Evolutionary conservation across 2,888 invertebrate genomes (phyloP), one percentile per base, ranked within the genome.

Genomic region (Andrena flavipes): DNA sequence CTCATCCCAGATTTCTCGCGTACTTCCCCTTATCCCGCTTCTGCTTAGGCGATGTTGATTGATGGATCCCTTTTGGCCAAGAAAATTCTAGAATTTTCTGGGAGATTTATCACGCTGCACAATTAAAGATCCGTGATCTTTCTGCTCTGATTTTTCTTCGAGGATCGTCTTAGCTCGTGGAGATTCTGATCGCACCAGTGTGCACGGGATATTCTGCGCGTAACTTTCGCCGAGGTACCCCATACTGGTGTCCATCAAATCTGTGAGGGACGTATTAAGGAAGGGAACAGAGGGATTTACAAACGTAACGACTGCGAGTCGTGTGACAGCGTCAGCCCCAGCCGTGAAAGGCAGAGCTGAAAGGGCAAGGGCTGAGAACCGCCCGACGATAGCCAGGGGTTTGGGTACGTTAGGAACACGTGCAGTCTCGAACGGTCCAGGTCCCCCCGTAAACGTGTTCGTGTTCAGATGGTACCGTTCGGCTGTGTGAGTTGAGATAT

Each of bases 401-500:
- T 92, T 90, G 90, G 92, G 91, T 93, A 93, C 93, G 93, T 93
- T 93, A 93, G 91, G 92, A 93, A 93, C 93, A 93, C 93, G 93
- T 93, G 93, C 93, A 93, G 93, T 91, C 92, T 92, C 91, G 91
- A 93, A 92, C 92, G 92, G 92, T 92, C 92, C 91, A 92, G 90
- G 86, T 84, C 86, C 85, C 83, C 82, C 88, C 88, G 88, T 91
- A 91, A 92, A 93, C 91, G 92, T 91, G 92, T 92, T 91, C 90
- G 90, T 88, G 91, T 91, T 91, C 90, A 88, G 91, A 92, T 89
- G 90, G 91, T 89, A 84, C 90, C 85, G 82, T 70, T 73, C 80
- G 82, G 67, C 80, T 90, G 92, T 93, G 90, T 92, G 90, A 89
- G 92, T 91, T 90, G 88, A 91, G 91, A 93, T 91, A 92, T 89